These are phyloP conservation scores for Cyrtorhinus lividipennis DNA, from an alignment of 1,140 invertebrate genomes.

Conservation along the genomic window DNA sequence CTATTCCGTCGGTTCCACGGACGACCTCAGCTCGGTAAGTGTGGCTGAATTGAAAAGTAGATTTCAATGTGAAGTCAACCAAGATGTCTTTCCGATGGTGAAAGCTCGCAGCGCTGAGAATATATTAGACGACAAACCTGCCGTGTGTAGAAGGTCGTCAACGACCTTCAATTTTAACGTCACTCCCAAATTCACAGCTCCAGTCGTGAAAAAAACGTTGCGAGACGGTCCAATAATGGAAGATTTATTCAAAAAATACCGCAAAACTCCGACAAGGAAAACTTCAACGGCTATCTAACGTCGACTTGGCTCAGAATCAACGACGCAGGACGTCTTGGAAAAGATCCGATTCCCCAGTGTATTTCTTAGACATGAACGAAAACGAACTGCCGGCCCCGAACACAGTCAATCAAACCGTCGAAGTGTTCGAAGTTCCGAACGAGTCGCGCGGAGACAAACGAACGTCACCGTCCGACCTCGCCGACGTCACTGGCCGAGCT, in stretches of 20 bases:
- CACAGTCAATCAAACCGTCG: not conserved
- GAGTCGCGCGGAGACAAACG: no score
- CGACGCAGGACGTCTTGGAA: not conserved
- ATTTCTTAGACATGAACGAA: not conserved
- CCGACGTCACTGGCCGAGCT: not conserved
- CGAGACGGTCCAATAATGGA: not conserved
- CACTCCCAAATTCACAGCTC: no score
- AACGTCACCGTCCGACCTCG: not conserved
- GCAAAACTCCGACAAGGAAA: not conserved
- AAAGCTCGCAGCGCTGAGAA: not conserved
- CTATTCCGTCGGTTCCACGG: not conserved
- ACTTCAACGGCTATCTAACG: not conserved
- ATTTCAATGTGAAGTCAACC: not conserved
- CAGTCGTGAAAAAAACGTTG: no score
- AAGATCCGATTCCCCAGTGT: no score
- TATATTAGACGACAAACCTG: no score
- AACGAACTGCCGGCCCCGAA: not conserved
- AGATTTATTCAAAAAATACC: not conserved
- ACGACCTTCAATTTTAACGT: no score
- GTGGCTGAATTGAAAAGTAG: not conserved
- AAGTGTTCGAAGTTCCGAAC: not conserved
- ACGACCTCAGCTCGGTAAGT: not conserved
- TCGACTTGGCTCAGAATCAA: not conserved
- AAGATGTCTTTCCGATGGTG: not conserved
- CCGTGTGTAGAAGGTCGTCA: no score